phyloP scores from a whole-genome alignment of 2,113 vertebrate species.

The Capra hircus region DNA sequence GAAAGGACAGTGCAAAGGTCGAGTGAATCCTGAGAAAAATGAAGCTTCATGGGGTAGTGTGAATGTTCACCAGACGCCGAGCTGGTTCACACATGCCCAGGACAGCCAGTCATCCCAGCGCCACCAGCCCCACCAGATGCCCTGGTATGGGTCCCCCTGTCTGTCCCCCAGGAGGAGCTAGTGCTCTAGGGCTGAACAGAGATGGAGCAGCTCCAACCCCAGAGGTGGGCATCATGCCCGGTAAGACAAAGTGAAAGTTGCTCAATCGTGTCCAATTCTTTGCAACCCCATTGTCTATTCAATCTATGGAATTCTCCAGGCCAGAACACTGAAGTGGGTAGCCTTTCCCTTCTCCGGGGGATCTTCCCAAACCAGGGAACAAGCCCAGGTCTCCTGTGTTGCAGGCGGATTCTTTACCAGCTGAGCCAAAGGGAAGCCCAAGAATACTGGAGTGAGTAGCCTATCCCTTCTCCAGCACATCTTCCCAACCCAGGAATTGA shows the following conservation, averaged over 20 bases:
- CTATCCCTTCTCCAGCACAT: background rate
- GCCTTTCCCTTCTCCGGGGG: background rate
- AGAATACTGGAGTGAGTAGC: background rate
- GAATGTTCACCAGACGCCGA: fast-evolving
- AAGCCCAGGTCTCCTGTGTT: background rate
- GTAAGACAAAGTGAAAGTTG: background rate
- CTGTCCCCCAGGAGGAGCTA: background rate
- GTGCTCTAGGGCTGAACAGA: background rate
- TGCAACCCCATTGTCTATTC: background rate
- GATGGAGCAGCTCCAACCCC: fast-evolving
- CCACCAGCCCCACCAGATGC: fast-evolving
- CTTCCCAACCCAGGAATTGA: background rate
- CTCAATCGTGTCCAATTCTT: background rate
- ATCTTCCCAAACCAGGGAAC: background rate
- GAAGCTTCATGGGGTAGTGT: fast-evolving
- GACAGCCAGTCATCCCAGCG: background rate
- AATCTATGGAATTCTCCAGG: background rate
- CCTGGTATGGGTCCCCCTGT: no score
- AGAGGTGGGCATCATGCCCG: fast-evolving
- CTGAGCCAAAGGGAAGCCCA: background rate
- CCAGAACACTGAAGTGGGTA: background rate
- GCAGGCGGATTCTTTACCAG: background rate
- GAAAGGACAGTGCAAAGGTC: background rate
- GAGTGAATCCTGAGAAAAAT: background rate
- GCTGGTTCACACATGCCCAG: background rate